Evolutionary conservation across 2,888 invertebrate species (phyloP).

Genomic region (Eutolmus rufibarbis): DNA sequence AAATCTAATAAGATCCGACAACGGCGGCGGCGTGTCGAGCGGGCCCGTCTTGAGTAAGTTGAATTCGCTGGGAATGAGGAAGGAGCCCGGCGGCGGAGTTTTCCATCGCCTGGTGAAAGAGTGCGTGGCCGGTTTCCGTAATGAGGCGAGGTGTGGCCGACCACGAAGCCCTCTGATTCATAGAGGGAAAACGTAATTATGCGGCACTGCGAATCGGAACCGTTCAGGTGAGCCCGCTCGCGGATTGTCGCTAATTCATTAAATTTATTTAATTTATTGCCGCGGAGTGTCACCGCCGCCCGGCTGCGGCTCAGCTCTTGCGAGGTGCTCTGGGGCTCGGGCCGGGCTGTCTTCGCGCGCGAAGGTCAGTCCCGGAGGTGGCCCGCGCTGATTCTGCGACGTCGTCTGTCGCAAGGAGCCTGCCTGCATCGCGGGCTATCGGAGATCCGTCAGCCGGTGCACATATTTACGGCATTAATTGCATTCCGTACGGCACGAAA

Average conservation of each 20-base stretch:
- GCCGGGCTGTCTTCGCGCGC: background rate
- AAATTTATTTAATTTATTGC: constrained; percentile 25
- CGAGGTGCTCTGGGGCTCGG: background rate
- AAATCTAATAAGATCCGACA: constrained; percentile 18
- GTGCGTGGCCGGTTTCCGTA: constrained; percentile 47
- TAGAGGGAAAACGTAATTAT: constrained; percentile 24
- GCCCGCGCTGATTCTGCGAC: background rate
- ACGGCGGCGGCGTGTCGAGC: background rate
- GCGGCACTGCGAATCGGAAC: background rate
- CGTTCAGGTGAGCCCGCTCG: background rate
- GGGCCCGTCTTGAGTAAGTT: background rate
- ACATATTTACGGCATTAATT: constrained; percentile 11
- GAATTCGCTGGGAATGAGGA: constrained; percentile 19
- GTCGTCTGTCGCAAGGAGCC: background rate
- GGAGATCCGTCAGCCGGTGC: background rate
- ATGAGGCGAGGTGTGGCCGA: constrained; percentile 44
- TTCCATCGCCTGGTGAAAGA: constrained; percentile 40
- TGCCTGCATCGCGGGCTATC: background rate
- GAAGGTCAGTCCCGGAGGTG: constrained; percentile 12
- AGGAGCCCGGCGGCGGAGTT: constrained; percentile 13
- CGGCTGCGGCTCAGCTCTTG: background rate
- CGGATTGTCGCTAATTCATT: constrained; percentile 15
- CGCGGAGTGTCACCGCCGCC: background rate
- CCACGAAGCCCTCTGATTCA: constrained; percentile 23
- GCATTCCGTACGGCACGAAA: constrained; percentile 29